Percentiles rank a stretch among this genome's conserved stretches.
phyloP scores from a whole-genome alignment of 2,888 invertebrate genomes.

The Scaptomyza parva region DNA sequence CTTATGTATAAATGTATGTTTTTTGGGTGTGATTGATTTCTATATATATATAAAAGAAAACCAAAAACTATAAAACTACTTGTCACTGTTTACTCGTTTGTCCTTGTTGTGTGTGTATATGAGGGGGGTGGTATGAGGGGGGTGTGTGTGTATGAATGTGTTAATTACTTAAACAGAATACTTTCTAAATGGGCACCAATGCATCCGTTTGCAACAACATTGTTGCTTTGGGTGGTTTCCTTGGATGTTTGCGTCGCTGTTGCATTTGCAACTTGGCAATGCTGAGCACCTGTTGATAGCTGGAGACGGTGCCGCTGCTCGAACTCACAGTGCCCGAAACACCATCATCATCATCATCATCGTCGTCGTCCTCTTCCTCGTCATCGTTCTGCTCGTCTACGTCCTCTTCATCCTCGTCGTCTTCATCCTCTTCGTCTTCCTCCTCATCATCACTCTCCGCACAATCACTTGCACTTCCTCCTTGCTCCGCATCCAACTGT shows the following conservation, averaged over 20 bases:
- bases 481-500: constrained; percentile 27
- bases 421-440: constrained; percentile 31
- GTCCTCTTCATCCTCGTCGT: constrained; percentile 29
- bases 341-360: constrained; percentile 61
- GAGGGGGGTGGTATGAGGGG: constrained; percentile 4
- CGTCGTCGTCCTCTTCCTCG: constrained; percentile 38
- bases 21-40: constrained; percentile 18
- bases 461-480: constrained; percentile 44
- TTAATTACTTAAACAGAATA: constrained; percentile 60
- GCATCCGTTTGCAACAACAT: constrained; percentile 63
- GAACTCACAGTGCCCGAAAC: constrained; percentile 66
- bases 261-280: constrained; percentile 81
- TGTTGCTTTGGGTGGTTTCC: constrained; percentile 80
- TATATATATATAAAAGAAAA: neutral
- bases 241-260: constrained; percentile 83
- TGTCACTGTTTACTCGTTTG: constrained; percentile 80
- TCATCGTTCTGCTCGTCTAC: constrained; percentile 32
- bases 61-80: constrained; percentile 61
- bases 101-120: constrained; percentile 40
- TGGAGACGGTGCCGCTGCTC: constrained; percentile 73
- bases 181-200: constrained; percentile 68
- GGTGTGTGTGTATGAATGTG: neutral
- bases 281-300: constrained; percentile 79
- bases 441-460: constrained; percentile 25
- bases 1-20: constrained; percentile 12